A percentile compares a stretch with the other conserved stretches of the same genome.
Conservation (phyloP, 2,797 vertebrate species). For the Phalloptychus januarius region DNA sequence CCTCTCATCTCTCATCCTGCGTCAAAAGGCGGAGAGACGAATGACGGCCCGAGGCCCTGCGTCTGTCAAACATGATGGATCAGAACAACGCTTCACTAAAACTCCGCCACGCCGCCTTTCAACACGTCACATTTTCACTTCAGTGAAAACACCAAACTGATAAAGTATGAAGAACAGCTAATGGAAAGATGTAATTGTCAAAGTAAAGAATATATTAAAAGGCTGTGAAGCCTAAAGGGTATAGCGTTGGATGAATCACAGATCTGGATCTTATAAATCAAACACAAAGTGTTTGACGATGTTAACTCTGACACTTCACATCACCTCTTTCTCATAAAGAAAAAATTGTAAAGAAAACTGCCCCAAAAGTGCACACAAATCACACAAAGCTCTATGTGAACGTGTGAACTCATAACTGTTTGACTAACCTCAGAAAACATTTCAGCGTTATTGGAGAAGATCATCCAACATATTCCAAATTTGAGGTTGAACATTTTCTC, state of each 20-base stretch:
- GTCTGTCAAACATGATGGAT: slow-evolving; percentile 77
- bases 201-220: slow-evolving; percentile 79
- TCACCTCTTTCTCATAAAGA: slow-evolving; percentile 31
- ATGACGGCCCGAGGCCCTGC: slow-evolving; percentile 68
- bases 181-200: slow-evolving; percentile 78
- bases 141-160: slow-evolving; percentile 77
- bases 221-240: slow-evolving; percentile 64
- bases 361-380: slow-evolving; percentile 27
- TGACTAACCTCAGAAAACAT: background rate
- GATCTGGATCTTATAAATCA: slow-evolving; percentile 72
- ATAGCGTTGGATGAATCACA: slow-evolving; percentile 68
- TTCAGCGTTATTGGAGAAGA: background rate
- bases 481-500: background rate
- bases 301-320: slow-evolving; percentile 59
- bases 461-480: background rate
- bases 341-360: slow-evolving; percentile 14
- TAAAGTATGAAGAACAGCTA: slow-evolving; percentile 69
- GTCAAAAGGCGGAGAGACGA: slow-evolving; percentile 65
- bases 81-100: slow-evolving; percentile 72
- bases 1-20: slow-evolving; percentile 64
- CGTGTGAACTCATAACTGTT: background rate
- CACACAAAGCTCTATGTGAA: slow-evolving; percentile 18
- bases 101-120: slow-evolving; percentile 60
- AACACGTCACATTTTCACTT: slow-evolving; percentile 71
- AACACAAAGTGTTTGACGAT: slow-evolving; percentile 61